Evolutionary conservation across 2,113 vertebrate genomes (phyloP), one percentile per base, ranked within the genome.

Genomic region (Cervus canadensis): DNA sequence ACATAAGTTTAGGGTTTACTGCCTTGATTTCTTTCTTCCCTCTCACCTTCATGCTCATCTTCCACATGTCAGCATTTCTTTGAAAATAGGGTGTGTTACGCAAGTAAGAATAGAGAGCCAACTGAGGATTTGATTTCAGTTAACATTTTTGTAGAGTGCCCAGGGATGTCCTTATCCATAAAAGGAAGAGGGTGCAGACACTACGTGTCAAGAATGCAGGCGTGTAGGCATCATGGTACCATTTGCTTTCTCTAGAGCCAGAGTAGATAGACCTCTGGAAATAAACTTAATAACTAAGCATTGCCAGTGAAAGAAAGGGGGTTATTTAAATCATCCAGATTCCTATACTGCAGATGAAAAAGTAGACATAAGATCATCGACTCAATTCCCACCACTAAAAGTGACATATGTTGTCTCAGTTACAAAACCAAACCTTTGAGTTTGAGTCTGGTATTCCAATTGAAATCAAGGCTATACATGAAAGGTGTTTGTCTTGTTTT

Each of bases 31-130:
- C 94, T 95, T 89, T 87, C 43, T 60, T 97, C 78, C 48, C 98
- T 98, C 95, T 97, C 98, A 98, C 98, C 97, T 98, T 97, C 96
- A 94, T 94, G 96, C 93, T 97, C 95, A 97, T 98, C 95, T 96
- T 95, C 94, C 97, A 98, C 87, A 97, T 97, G 97, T 98, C 95
- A 97, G 79, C 86, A 78, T 97, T 97, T 96, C 91, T 97, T 93
- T 95, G 67, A 95, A 97, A 96, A 91, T 71, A 40, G 90, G 25
- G 91, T 81, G 21, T 87, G 48, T 91, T 91, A 81, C 82, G 59
- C 33, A 92, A 97, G 82, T 93, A 56, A 91, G 30, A 36, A 8
- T 1, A 84, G 67, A 85, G 43, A 97, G 85, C 94, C 94, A 81
- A 36, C 1, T 83, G 81, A 84, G 48, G n/a, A 93, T 56, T 52